Percentiles rank a stretch among this genome's conserved stretches.
phyloP scores from a whole-genome alignment of 2,888 invertebrate genomes.

The Choristoneura rosaceana region DNA sequence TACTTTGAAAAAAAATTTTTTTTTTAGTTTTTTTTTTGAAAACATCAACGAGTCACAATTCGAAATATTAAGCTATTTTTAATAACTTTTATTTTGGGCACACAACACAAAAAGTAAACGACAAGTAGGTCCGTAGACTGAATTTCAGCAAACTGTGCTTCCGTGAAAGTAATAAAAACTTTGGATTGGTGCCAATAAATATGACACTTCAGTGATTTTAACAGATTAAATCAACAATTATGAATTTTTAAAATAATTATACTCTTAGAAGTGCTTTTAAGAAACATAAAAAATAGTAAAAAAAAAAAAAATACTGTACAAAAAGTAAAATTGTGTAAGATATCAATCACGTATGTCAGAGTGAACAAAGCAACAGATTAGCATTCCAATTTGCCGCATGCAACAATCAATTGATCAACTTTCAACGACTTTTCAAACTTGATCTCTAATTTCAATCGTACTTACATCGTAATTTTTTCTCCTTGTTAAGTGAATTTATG shows the following conservation, averaged over 20 bases:
- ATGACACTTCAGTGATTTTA: not conserved
- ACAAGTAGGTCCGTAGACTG: not conserved
- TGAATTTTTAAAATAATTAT: not conserved
- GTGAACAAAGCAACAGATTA: slow-evolving; percentile 3
- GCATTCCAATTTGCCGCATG: slow-evolving; percentile 12
- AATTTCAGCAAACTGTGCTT: not conserved
- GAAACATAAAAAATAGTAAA: too few relatives aligned
- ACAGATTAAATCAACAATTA: not conserved
- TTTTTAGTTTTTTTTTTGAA: too few relatives aligned
- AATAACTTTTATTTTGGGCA: not conserved
- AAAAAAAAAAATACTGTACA: too few relatives aligned
- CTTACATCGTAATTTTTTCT: slow-evolving; percentile 45
- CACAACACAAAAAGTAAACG: not conserved
- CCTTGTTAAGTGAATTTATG: not conserved
- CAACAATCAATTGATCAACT: not conserved
- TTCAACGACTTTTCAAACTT: not conserved
- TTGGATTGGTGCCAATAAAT: not conserved
- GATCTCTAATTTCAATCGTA: slow-evolving; percentile 21
- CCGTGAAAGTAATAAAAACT: not conserved
- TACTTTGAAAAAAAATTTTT: too few relatives aligned
- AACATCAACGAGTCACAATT: too few relatives aligned
- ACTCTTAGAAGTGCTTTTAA: not conserved
- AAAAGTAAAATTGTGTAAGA: not conserved
- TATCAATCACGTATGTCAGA: not conserved
- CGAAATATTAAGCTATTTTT: not conserved